Evolutionary conservation across 1,140 invertebrate genomes (phyloP).

Genomic region (Oreohelix idahoensis): DNA sequence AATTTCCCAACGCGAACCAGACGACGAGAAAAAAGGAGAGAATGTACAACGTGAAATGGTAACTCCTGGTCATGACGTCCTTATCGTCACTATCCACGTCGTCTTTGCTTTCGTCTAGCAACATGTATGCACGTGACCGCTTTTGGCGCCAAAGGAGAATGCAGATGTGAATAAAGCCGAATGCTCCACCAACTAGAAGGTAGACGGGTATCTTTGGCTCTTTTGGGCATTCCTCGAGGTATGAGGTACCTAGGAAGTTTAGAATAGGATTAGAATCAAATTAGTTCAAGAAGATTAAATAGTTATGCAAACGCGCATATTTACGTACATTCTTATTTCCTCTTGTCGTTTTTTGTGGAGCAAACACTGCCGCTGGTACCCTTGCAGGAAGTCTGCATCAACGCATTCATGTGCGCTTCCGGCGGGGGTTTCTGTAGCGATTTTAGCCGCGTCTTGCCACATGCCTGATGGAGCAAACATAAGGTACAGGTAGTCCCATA

Average conservation of each 20-base stretch:
- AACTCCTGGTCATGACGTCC: slow-evolving; percentile 47
- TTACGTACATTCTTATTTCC: too few relatives aligned
- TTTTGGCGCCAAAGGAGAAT: slow-evolving; percentile 57
- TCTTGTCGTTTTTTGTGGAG: too few relatives aligned
- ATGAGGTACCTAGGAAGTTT: slow-evolving; percentile 49
- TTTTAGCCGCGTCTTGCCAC: too few relatives aligned
- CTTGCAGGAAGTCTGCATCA: too few relatives aligned
- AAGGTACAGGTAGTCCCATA: too few relatives aligned
- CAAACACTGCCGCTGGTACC: too few relatives aligned
- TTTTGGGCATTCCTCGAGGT: slow-evolving; percentile 65
- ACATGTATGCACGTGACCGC: slow-evolving; percentile 42
- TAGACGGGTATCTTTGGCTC: slow-evolving; percentile 69
- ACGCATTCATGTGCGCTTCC: too few relatives aligned
- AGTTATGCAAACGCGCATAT: too few relatives aligned
- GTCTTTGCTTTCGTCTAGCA: slow-evolving; percentile 37
- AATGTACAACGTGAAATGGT: slow-evolving; percentile 51
- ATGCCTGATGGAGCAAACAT: too few relatives aligned
- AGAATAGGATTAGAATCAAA: too few relatives aligned
- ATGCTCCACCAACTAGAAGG: slow-evolving; percentile 66
- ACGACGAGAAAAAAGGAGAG: slow-evolving; percentile 72
- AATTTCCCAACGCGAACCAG: slow-evolving; percentile 75
- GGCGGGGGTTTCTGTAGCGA: too few relatives aligned
- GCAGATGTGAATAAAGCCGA: slow-evolving; percentile 62
- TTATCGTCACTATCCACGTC: slow-evolving; percentile 43
- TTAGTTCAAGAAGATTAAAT: too few relatives aligned